Base-by-base conservation (phyloP, 2,113 vertebrate species). In the Carettochelys insculpta region DNA sequence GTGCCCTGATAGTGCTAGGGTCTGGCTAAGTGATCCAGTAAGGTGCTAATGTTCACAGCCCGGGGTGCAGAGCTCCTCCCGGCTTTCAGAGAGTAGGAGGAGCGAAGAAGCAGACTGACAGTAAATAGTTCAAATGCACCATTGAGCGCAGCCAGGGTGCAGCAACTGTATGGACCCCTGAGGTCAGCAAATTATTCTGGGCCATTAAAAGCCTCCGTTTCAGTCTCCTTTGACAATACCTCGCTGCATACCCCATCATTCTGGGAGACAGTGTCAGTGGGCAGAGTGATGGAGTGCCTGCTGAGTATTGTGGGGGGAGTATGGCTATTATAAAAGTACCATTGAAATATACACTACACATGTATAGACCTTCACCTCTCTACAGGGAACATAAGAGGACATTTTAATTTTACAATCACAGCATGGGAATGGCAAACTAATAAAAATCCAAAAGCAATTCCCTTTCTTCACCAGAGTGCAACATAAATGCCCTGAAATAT, bases 101-200 rank as follows among this genome's bases (percentile, higher is more conserved):
- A 91, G 61, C 41, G 25, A 92, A 80, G 38, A 41, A 61, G 75
- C 20, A 73, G 77, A 31, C 79, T 91, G 91, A 81, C 91, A 95
- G 31, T 65, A 86, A 50, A 50, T 50, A 50, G 92, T 43, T 92
- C 91, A 80, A 86, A 83, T 9, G 79, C 34, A 12, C 80, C 82
- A 78, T 80, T 94, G 95, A 95, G 83, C 89, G 94, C 89, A 78
- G 84, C 13, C 80, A 58, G 94, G 90, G 90, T 78, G 65, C 85
- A 85, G 88, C n/a, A 82, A 43, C 88, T 76, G 2, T 16, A 3
- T 1, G 17, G 77, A 73, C 43, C 85, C 85, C 90, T 34, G 38
- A 81, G 75, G 83, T 80, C 56, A 90, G 65, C 89, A 61, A 80
- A 48, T 87, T 92, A 93, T 85, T 93, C 92, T 58, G 86, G 86